A percentile compares a stretch with the other conserved stretches of the same genome.
Evolutionary conservation across 2,888 invertebrate species (phyloP).

Genomic region (Rhogogaster chlorosoma): DNA sequence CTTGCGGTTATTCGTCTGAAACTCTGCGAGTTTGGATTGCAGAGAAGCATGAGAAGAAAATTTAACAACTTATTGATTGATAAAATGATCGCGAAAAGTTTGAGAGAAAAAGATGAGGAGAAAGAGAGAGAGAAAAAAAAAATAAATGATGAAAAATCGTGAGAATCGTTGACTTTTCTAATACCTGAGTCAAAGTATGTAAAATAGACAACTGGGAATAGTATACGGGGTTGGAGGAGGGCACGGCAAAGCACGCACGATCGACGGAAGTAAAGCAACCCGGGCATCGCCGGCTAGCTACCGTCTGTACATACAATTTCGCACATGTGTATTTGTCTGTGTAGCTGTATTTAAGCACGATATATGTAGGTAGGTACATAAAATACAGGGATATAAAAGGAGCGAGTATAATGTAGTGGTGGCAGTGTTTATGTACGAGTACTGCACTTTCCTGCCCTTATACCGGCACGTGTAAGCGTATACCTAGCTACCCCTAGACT

Average conservation of each 20-base stretch:
- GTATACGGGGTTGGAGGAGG: neutral
- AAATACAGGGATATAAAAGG: neutral
- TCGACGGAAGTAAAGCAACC: conserved; percentile 6
- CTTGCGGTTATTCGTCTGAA: neutral
- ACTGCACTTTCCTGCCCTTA: conserved; percentile 1
- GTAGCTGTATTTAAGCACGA: neutral
- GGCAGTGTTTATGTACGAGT: neutral
- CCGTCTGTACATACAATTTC: neutral
- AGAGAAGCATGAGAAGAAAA: neutral
- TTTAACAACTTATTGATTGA: neutral
- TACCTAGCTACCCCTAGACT: neutral
- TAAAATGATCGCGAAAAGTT: too few relatives aligned
- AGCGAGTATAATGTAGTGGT: neutral
- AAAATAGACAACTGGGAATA: neutral
- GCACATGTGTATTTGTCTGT: neutral
- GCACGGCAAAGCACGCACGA: neutral
- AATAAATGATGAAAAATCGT: too few relatives aligned
- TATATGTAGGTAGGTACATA: neutral
- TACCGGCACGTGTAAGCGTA: neutral
- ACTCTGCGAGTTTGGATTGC: neutral
- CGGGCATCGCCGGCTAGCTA: neutral
- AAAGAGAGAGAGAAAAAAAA: neutral
- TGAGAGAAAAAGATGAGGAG: neutral
- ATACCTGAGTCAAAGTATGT: neutral
- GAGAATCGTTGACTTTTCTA: neutral